A percentile compares a stretch with the other conserved stretches of the same genome.
phyloP scores from a whole-genome alignment of 2,797 vertebrate genomes.

The Dendrocincla tyrannina region DNA sequence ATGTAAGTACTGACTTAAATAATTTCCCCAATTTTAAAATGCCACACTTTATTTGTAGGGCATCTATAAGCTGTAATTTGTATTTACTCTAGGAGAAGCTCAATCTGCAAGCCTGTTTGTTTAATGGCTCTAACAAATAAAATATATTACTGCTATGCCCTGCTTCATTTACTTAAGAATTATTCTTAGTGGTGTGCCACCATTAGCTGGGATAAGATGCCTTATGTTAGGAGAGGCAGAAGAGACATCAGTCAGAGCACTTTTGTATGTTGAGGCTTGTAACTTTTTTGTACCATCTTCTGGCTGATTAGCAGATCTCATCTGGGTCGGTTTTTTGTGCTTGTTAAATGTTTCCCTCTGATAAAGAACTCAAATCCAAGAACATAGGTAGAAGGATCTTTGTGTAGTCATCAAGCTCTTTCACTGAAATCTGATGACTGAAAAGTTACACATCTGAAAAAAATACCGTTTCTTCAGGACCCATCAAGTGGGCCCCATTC shows the following conservation, averaged over 20 bases:
- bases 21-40: neutral
- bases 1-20: neutral
- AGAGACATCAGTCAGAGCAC: neutral
- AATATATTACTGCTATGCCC: neutral
- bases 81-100: neutral
- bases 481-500: neutral
- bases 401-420: neutral
- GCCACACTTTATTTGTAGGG: neutral
- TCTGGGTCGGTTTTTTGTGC: neutral
- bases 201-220: neutral
- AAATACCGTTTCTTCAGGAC: neutral
- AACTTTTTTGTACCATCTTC: neutral
- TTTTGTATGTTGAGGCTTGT: rapidly evolving
- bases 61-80: neutral
- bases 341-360: neutral
- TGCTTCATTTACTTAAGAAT: neutral
- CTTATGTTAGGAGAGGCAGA: neutral
- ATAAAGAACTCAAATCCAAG: neutral
- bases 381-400: neutral
- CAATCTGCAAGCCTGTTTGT: neutral
- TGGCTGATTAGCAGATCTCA: neutral
- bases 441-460: neutral
- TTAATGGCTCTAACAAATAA: neutral
- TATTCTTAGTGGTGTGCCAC: neutral
- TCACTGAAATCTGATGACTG: neutral